These are phyloP conservation scores for Tokudaia tokunoshimensis DNA, from an alignment of 2,797 vertebrate species.

Conservation along the genomic window DNA sequence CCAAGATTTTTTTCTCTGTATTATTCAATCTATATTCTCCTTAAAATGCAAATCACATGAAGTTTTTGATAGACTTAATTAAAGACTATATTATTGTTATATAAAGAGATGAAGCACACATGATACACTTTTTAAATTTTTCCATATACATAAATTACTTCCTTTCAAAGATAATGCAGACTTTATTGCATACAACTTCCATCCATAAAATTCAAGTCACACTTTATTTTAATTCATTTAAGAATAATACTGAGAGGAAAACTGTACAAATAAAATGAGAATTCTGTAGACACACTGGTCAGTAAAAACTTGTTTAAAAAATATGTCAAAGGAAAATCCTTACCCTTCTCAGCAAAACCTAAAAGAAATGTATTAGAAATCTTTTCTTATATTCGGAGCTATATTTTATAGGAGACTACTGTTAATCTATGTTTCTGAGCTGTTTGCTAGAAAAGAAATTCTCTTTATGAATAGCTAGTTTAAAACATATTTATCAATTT, in stretches of 20 bases:
- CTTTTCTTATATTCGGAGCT: background rate
- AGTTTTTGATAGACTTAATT: background rate
- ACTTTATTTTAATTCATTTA: constrained; percentile 52
- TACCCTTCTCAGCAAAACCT: background rate
- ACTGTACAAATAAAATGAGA: background rate
- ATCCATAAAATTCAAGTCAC: constrained; percentile 38
- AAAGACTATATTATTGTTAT: background rate
- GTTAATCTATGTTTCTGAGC: background rate
- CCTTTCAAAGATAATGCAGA: constrained; percentile 54
- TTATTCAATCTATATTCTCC: background rate
- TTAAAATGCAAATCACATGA: constrained; percentile 14
- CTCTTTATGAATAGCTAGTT: background rate
- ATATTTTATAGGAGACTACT: background rate
- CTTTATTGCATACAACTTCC: background rate
- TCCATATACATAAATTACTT: background rate
- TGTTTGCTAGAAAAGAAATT: background rate
- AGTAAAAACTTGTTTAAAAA: constrained; percentile 29
- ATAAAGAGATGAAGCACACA: background rate
- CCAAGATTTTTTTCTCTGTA: constrained; percentile 11
- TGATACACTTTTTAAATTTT: background rate
- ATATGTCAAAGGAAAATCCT: constrained; percentile 4
- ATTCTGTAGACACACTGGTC: background rate
- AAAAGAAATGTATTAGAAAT: background rate
- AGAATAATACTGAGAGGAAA: constrained; percentile 17
- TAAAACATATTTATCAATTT: constrained; percentile 12